Evolutionary conservation across 2,888 invertebrate genomes (phyloP), one percentile per base, ranked within the genome.

Genomic region (Trichogramma dendrolimi): DNA sequence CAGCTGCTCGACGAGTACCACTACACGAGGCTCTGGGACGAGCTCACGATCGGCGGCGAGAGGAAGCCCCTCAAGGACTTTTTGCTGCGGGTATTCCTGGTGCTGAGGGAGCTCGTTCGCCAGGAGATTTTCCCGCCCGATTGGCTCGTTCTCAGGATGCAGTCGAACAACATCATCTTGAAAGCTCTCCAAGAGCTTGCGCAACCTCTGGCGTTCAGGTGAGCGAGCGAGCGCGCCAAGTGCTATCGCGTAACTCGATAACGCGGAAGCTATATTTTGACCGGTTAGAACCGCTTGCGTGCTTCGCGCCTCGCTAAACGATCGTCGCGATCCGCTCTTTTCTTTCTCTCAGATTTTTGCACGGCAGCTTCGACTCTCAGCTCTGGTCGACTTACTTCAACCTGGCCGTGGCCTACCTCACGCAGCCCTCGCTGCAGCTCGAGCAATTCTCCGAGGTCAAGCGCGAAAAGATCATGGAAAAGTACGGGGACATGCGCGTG

Each of bases 91-190:
- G 90, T 92, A 0, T 88, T 96, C 73, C 80, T 90, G 6, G 89
- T 93, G 0, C 89, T 94, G 72, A 82, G 88, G 52, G 89, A 91
- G 77, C 83, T 94, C 42, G 89, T 94, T 39, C 87, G 88, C 66
- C 87, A 88, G 70, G 89, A 91, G 70, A 84, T 85, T 0, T 96
- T 92, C 71, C 92, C 94, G 1, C 83, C 86, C 0, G 95, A 96
- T 75, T 97, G 96, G 96, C 84, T 94, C 69, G 87, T 94, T 8
- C 89, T 96, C 78, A 87, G 91, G 74, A 89, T 96, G 81, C 89
- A 92, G 61, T 90, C 91, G 57, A 96, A 94, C 76, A 89, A 90
- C 78, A 89, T 93, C 0, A 86, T 96, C 62, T 81, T 96, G 14
- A 89, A 89, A 51, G 89, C 95, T 0, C 81, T 94, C 14, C 90